Percentiles rank a stretch among this genome's conserved stretches.
These are phyloP conservation scores for Lucifuga dentata DNA, from an alignment of 2,113 vertebrate species.

Conservation along the genomic window DNA sequence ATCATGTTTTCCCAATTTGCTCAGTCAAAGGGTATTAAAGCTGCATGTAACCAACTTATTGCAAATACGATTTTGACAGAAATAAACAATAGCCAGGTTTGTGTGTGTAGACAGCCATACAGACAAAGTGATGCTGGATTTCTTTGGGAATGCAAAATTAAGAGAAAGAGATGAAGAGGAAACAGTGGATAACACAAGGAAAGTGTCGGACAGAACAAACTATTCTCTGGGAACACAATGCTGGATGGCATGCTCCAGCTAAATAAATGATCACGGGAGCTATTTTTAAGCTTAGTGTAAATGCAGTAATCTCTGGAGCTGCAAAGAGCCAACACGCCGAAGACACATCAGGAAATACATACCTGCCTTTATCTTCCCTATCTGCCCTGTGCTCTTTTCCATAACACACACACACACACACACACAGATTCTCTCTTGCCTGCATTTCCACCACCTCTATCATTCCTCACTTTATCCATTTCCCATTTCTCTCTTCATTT, in stretches of 20 bases:
- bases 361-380: conserved; percentile 61
- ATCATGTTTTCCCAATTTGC: too few relatives aligned
- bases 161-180: conserved; percentile 13
- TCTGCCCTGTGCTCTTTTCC: conserved; percentile 13
- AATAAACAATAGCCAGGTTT: conserved; percentile 12
- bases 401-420: conserved; percentile 21
- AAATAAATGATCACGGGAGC: conserved; percentile 83
- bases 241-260: conserved; percentile 70
- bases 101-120: conserved; percentile 9
- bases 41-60: conserved; percentile 2
- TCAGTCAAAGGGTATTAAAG: conserved; percentile 13
- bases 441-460: conserved; percentile 51
- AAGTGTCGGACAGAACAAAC: conserved; percentile 24
- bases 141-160: conserved; percentile 41
- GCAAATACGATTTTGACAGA: neutral
- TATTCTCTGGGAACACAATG: conserved; percentile 76
- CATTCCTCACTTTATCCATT: conserved; percentile 52
- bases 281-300: conserved; percentile 87
- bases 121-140: conserved; percentile 11
- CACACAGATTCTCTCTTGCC: conserved; percentile 27
- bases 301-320: conserved; percentile 81
- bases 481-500: conserved; percentile 31
- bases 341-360: conserved; percentile 75
- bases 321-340: conserved; percentile 67
- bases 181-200: conserved; percentile 18